Percentiles rank a stretch among this genome's conserved stretches.
Evolutionary conservation across 2,113 vertebrate genomes (phyloP).

Genomic region (Apodemus sylvaticus): DNA sequence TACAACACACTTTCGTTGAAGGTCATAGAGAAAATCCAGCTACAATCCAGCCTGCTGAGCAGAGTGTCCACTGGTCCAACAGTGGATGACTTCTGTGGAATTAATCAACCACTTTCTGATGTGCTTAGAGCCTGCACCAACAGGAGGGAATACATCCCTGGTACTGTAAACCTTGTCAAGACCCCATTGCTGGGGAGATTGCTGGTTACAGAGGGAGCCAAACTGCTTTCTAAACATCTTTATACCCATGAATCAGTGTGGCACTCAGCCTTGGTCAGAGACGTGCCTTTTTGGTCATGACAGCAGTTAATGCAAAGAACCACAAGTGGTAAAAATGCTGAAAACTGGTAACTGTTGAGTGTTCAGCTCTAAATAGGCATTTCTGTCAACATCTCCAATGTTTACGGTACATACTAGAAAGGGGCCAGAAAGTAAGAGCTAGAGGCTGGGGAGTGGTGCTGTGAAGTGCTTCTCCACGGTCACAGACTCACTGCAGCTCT

Average conservation of each 20-base stretch:
- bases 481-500: neutral
- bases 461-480: neutral
- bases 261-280: neutral
- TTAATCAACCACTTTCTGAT: neutral
- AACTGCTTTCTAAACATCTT: neutral
- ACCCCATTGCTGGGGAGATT: neutral
- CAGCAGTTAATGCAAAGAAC: neutral
- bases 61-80: neutral
- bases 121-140: neutral
- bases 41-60: neutral
- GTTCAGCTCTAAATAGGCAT: neutral
- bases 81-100: neutral
- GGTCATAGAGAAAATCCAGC: neutral
- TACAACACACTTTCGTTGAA: neutral
- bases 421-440: neutral
- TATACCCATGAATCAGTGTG: neutral
- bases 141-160: neutral
- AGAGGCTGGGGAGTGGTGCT: neutral
- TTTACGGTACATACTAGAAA: neutral
- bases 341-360: neutral
- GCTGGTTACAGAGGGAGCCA: neutral
- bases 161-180: neutral
- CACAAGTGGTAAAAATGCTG: neutral
- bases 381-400: neutral
- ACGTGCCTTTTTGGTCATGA: neutral